Evolutionary conservation across 2,888 invertebrate genomes (phyloP), one percentile per base, ranked within the genome.

Genomic region (Volucella inanis): DNA sequence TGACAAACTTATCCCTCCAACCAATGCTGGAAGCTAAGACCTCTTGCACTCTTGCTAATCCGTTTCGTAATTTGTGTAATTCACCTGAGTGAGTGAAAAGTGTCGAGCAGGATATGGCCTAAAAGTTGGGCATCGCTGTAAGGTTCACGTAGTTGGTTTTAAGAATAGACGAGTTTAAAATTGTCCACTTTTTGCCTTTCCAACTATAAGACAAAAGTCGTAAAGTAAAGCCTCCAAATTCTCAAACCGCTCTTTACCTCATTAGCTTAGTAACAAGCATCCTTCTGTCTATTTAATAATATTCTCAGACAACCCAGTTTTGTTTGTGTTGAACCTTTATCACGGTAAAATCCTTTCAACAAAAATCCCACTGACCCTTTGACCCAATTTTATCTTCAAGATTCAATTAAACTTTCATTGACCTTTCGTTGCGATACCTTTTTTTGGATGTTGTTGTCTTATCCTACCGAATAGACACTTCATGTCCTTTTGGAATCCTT

Each of bases 361-460:
- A 67, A 39, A n/a, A 49, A 57, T 47, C 55, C 68, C 67, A 49
- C 49, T 75, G 54, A 54, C n/a, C 74, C 55, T 41, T 39, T 45
- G 78, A 57, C 70, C 59, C 79, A 84, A 84, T 79, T 84, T 71
- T 67, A 84, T 75, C 75, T 59, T 55, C 49, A 49, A 50, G 70
- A 84, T 84, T 84, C 79, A 84, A 79, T 84, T 84, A 84, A 80
- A 79, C 79, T 76, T 75, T 54, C 68, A 68, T 59, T 70, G 74
- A 83, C 78, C 83, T 74, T 74, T 77, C 57, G 68, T 39, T 8
- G 39, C 31, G 70, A 71, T 71, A 79, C 71, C 70, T 75, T 79
- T 59, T 54, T 49, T 31, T 6, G 31, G 31, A 6, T 31, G 31
- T 31, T 31, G 18, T 22, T 31, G 31, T 31, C 47, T 68, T 59